Evolutionary conservation across 53 echinoderm and acorn worm species (phyloP).

Genomic region (Stichopus horrens): DNA sequence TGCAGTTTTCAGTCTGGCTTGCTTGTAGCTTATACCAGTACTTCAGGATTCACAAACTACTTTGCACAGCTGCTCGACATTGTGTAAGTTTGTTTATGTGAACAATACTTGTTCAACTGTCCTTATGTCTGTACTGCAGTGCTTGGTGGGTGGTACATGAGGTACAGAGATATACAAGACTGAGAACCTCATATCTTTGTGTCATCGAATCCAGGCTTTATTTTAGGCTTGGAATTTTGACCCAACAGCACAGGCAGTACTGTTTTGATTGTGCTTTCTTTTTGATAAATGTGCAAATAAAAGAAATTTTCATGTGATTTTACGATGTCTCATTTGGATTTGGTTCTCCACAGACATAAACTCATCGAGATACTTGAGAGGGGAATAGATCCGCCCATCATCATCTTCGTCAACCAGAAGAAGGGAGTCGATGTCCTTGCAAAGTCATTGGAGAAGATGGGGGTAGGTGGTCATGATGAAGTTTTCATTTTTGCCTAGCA

Average conservation of each 20-base stretch:
- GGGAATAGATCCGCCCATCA: conserved; percentile 90
- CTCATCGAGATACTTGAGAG: conserved; percentile 83
- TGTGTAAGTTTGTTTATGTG: no score
- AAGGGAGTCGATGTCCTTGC: conserved; percentile 97
- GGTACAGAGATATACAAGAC: no score
- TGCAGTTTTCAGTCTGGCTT: no score
- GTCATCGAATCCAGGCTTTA: neutral
- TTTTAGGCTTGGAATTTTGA: neutral
- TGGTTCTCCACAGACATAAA: conserved; percentile 58
- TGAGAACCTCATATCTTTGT: no score
- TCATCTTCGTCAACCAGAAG: conserved; percentile 99
- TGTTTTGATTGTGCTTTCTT: neutral
- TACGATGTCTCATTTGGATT: neutral
- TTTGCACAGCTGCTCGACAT: no score
- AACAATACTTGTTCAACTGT: no score
- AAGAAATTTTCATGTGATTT: neutral
- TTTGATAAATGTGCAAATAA: neutral
- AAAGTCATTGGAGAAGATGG: conserved; percentile 94
- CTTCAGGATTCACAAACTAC: no score
- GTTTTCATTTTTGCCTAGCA: neutral
- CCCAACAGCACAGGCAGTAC: neutral
- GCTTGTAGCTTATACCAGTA: no score
- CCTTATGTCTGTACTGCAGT: no score
- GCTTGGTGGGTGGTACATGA: no score
- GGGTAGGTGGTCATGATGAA: conserved; percentile 64